These are phyloP conservation scores for Tenthredo amoena DNA, from an alignment of 2,888 invertebrate species.

Conservation along the genomic window DNA sequence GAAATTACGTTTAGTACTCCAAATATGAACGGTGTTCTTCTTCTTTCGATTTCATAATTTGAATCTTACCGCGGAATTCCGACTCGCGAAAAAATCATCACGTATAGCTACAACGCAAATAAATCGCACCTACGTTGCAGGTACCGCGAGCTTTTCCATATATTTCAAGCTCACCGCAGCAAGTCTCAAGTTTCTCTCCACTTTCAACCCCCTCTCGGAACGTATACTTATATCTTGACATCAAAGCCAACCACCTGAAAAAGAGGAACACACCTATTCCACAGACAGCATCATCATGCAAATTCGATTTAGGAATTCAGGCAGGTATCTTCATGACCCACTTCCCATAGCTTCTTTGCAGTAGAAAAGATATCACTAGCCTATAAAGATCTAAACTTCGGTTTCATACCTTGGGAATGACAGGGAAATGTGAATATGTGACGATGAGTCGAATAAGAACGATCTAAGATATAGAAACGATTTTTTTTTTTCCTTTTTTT, in stretches of 20 bases:
- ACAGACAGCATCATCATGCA: constrained; percentile 12
- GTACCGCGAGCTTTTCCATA: background rate
- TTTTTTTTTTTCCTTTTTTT: background rate
- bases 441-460: background rate
- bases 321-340: background rate
- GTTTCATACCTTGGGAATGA: background rate
- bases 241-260: background rate
- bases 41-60: background rate
- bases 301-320: background rate
- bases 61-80: background rate
- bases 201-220: background rate
- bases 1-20: background rate
- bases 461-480: background rate
- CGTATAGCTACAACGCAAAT: background rate
- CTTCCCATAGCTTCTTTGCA: background rate
- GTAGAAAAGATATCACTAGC: background rate
- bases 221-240: background rate
- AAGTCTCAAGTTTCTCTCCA: constrained; percentile 4
- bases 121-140: background rate
- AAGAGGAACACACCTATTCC: background rate
- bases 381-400: background rate
- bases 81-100: background rate
- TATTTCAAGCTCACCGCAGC: background rate
- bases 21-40: background rate
- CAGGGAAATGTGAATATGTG: background rate